Evolutionary conservation across 2,113 vertebrate genomes (phyloP).

Genomic region (Bubo scandiacus): DNA sequence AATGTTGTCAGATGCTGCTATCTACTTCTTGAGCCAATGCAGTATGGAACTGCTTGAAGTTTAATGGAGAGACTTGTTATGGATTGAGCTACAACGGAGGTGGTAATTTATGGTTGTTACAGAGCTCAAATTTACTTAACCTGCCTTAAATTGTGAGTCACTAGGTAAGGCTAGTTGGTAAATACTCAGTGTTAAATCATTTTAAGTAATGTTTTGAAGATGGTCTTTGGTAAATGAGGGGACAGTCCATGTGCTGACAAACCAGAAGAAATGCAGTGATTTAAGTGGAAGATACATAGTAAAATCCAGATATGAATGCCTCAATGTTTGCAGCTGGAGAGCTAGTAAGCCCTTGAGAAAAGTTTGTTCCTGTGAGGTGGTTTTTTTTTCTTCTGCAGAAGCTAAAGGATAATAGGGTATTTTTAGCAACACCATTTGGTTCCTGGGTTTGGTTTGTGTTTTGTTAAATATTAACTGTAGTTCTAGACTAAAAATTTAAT

Average conservation of each 20-base stretch:
- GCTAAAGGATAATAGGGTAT: background rate
- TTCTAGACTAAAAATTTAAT: background rate
- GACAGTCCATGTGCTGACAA: background rate
- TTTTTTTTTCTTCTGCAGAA: background rate
- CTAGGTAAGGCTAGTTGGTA: background rate
- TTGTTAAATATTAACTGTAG: background rate
- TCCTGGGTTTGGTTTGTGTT: background rate
- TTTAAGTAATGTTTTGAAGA: background rate
- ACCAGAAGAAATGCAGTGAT: background rate
- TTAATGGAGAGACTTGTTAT: background rate
- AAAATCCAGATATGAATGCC: background rate
- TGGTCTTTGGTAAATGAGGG: background rate
- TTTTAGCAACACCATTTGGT: background rate
- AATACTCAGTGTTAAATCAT: background rate
- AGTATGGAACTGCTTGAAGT: background rate
- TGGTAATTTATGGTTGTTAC: accelerated
- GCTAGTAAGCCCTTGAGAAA: background rate
- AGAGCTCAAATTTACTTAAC: background rate
- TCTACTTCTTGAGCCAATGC: background rate
- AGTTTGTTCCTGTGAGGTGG: background rate
- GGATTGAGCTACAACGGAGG: background rate
- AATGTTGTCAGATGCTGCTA: background rate
- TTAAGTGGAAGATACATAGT: background rate
- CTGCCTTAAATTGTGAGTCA: background rate
- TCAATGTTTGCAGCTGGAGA: background rate